A percentile compares a stretch with the other conserved stretches of the same genome.
These are phyloP conservation scores for Argyrosomus regius DNA, from an alignment of 2,797 vertebrate genomes.

Conservation along the genomic window DNA sequence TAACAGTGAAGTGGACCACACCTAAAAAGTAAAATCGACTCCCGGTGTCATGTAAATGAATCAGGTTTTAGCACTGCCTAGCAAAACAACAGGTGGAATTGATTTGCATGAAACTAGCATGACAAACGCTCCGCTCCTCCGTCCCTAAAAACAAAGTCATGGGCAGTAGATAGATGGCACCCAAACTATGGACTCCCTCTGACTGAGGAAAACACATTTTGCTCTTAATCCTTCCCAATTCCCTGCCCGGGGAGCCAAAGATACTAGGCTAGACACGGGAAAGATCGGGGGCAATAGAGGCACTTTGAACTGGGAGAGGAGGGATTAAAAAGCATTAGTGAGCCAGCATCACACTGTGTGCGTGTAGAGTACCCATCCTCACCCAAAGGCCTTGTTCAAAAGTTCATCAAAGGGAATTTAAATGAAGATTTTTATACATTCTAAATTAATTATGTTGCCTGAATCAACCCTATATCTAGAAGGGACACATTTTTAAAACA, in stretches of 20 bases:
- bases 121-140: conserved; percentile 28
- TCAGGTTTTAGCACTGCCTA: conserved; percentile 6
- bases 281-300: conserved; percentile 54
- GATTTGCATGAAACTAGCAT: conserved; percentile 32
- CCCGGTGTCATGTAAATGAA: conserved; percentile 31
- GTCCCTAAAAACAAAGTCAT: conserved; percentile 39
- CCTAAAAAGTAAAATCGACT: conserved; percentile 35
- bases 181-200: conserved; percentile 57
- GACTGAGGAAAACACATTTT: conserved; percentile 80
- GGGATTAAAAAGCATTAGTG: conserved; percentile 76
- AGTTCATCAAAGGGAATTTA: conserved; percentile 8
- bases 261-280: conserved; percentile 63
- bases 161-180: conserved; percentile 27
- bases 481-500: not conserved
- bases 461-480: not conserved
- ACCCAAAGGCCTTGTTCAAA: conserved; percentile 13
- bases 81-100: conserved; percentile 44
- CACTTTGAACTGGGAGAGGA: conserved; percentile 67
- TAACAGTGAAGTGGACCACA: conserved; percentile 44
- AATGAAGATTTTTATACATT: not conserved
- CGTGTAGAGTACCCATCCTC: conserved; percentile 15
- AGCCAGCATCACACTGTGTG: conserved; percentile 37
- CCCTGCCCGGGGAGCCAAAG: conserved; percentile 60
- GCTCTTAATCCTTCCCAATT: conserved; percentile 77
- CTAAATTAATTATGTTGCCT: not conserved